phyloP scores from a whole-genome alignment of 1,140 invertebrate genomes.

The Pachypsylla venusta region DNA sequence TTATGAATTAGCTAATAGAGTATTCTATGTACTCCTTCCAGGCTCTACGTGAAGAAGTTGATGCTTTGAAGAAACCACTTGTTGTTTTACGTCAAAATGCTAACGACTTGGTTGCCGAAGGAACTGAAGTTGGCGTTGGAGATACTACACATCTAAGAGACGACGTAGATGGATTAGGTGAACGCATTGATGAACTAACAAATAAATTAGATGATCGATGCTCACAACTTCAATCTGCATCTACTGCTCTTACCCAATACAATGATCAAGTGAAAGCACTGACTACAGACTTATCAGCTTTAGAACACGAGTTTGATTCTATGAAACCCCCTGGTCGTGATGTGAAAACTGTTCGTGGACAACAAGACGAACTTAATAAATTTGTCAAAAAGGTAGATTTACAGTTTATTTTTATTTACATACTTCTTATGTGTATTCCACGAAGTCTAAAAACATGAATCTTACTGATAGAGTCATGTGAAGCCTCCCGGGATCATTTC shows the following conservation, averaged over 20 bases:
- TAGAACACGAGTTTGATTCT: conserved; percentile 70
- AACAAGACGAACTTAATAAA: conserved; percentile 61
- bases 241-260: conserved; percentile 70
- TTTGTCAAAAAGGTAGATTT: conserved; percentile 42
- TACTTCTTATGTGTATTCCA: too few species aligned
- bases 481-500: background rate
- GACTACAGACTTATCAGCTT: conserved; percentile 51
- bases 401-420: too few species aligned
- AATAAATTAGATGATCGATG: conserved; percentile 61
- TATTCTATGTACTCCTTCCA: conserved; percentile 22
- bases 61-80: conserved; percentile 57
- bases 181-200: conserved; percentile 61
- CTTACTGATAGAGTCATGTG: too few species aligned
- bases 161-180: conserved; percentile 58
- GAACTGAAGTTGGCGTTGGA: conserved; percentile 39
- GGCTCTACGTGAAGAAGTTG: conserved; percentile 54
- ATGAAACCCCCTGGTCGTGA: conserved; percentile 76
- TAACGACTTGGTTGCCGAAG: conserved; percentile 55
- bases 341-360: conserved; percentile 63
- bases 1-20: too few species aligned
- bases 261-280: conserved; percentile 69
- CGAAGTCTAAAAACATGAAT: too few species aligned
- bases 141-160: conserved; percentile 40
- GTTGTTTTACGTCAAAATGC: conserved; percentile 51
- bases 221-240: conserved; percentile 67